Base-by-base conservation (phyloP, 2,113 vertebrate genomes). In the Progne subis region DNA sequence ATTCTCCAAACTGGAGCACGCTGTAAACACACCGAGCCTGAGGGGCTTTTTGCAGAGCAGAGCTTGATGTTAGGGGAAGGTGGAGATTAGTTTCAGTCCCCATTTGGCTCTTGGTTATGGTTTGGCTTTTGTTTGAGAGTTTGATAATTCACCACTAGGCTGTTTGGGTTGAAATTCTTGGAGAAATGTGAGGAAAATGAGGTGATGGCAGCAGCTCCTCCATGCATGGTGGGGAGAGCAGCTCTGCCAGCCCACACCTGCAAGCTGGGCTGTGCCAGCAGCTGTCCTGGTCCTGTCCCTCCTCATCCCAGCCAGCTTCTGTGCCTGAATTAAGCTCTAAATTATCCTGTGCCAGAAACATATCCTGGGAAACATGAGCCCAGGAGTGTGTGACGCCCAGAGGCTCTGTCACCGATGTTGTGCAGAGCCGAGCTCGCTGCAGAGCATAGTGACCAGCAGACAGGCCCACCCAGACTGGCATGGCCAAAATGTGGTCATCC, bases 151-250 rank as follows among this genome's bases (percentile, higher is more conserved):
- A 37, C 43, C 6, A 14, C 77, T 18, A 47, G 32, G 77, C 61
- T 63, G 88, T 79, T 95, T 12, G 65, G 71, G 61, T 83, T 89
- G 61, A 79, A 49, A 28, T 14, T 21, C 55, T 57, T 57, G 71
- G 68, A 85, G 59, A 82, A 82, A 37, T 50, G 11, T 16, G 12
- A 76, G 57, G 63, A 41, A 18, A 56, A 32, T 0, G 26, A 24
- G 34, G 64, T 44, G 70, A 63, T 47, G 2, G 14, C 52, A 92
- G 67, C 59, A 87, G 60, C 69, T 75, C 53, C 47, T 82, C 10
- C 0, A 0, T 70, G 55, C 16, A 0, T 3, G 59, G 43, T 1
- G 5, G 56, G 64, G 69, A 87, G 70, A 44, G 11, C 0, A 0
- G 61, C 88, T 53, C 61, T 81, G 71, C 71, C 64, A 90, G 64